phyloP scores from a whole-genome alignment of 2,888 invertebrate genomes.

The Drosophila lutescens region DNA sequence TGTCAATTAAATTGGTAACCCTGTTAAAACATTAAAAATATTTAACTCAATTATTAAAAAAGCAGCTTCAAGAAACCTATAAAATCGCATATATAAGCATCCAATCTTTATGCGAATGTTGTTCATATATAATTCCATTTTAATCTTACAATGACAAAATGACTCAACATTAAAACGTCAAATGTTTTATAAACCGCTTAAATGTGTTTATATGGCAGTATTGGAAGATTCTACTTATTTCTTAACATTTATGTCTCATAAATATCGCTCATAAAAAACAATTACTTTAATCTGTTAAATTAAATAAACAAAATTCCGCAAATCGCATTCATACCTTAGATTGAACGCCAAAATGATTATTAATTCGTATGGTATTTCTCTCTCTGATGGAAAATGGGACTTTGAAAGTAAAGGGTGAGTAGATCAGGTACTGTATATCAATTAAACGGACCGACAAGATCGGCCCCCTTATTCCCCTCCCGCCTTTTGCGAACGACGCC shows the following conservation, averaged over 20 bases:
- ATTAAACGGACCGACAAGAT: conserved; percentile 72
- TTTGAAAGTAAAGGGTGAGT: conserved; percentile 12
- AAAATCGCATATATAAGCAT: neutral
- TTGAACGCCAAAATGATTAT: too few species aligned
- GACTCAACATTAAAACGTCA: too few species aligned
- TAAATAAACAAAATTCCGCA: too few species aligned
- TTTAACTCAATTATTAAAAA: neutral
- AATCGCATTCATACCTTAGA: too few species aligned
- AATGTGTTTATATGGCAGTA: neutral
- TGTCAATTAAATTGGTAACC: too few species aligned
- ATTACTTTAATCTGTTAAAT: too few species aligned
- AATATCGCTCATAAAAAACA: too few species aligned
- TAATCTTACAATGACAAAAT: neutral
- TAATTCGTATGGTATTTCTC: neutral
- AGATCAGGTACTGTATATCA: conserved; percentile 72
- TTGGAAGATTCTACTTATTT: neutral
- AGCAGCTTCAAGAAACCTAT: neutral
- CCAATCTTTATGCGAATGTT: neutral
- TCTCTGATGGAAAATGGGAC: conserved; percentile 4
- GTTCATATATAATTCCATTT: neutral
- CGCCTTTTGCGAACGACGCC: conserved; percentile 57
- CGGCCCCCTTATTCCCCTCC: conserved; percentile 30
- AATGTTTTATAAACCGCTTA: neutral
- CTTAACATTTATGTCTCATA: too few species aligned
- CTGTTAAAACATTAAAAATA: too few species aligned